Base-by-base conservation (phyloP, 2,797 vertebrate genomes). In the Hipposideros larvatus region DNA sequence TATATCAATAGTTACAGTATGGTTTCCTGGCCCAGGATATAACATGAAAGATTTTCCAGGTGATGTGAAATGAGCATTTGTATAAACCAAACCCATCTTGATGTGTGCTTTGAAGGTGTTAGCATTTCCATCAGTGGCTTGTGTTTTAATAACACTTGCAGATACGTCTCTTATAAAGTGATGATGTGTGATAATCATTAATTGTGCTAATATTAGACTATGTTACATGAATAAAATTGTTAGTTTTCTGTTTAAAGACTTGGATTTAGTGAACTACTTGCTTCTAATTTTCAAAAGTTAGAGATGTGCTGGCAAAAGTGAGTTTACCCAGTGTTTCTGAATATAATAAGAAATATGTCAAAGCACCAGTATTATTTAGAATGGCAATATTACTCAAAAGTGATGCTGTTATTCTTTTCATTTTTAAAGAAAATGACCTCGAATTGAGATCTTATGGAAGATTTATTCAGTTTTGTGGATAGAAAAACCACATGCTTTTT, bases 301-400 rank as follows among this genome's bases (percentile, higher is more conserved):
- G 7, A 66, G 6, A 57, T 11, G 0, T 66, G 24, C 19, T 78
- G 37, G 22, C 18, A 65, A 90, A 61, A 91, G 11, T 53, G 57
- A 90, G 8, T 53, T 94, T 79, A 87, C 89, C 19, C 11, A 61
- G n/a, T 65, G 70, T 19, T 75, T 94, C 97, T 55, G 18, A 18
- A 75, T 70, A 66, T 28, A 46, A 2, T 16, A 90, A 61, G 16
- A 85, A 88, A 77, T 85, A 43, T 59, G 4, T 71, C 73, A 78
- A 86, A 48, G 31, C 92, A 61, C 16, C 5, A 53, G 11, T 73
- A 43, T 82, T 82, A 78, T 37, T 93, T 84, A 82, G 16, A 92
- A 79, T 37, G 11, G 14, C 46, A 90, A 28, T 83, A 51, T 90
- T 92, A 66, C 55, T 77, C 24, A 84, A 97, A 97, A 96, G 9